phyloP scores from a whole-genome alignment of 2,797 vertebrate genomes.

The Sebastes trivittatus region DNA sequence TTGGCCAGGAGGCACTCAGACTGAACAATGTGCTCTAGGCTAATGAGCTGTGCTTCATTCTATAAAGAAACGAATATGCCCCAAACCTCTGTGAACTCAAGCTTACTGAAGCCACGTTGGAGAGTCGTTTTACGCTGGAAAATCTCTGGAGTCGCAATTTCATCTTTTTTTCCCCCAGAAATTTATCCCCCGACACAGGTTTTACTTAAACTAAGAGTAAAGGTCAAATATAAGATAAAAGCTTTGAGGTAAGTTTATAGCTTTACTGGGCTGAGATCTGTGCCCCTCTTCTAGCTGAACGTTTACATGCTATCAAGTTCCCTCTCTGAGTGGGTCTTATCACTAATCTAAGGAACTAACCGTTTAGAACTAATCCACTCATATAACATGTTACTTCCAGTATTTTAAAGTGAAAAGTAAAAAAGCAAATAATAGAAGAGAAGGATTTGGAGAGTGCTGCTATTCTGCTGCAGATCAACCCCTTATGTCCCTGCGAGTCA shows the following conservation, averaged over 20 bases:
- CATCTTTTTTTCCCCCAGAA: neutral
- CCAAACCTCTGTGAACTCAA: conserved; percentile 43
- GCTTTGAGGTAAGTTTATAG: neutral
- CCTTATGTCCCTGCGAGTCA: neutral
- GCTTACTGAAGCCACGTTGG: conserved; percentile 31
- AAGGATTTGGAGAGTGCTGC: neutral
- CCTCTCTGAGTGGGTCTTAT: neutral
- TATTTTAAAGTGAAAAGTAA: neutral
- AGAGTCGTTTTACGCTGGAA: conserved; percentile 9
- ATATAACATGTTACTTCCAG: neutral
- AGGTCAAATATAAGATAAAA: conserved; percentile 8
- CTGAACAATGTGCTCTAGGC: conserved; percentile 49
- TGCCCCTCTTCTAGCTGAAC: neutral
- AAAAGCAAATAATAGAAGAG: neutral
- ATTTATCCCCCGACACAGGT: neutral
- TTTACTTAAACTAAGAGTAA: conserved; percentile 1
- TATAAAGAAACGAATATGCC: conserved; percentile 35
- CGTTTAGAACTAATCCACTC: neutral
- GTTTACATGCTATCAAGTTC: neutral
- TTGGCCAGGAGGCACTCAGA: conserved; percentile 40
- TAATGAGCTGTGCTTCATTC: conserved; percentile 62
- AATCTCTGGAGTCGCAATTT: neutral
- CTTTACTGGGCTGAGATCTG: neutral
- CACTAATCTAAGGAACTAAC: neutral
- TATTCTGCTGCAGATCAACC: neutral